Base-by-base conservation (phyloP, 2,888 invertebrate genomes). In the Branchipolynoe longqiensis region DNA sequence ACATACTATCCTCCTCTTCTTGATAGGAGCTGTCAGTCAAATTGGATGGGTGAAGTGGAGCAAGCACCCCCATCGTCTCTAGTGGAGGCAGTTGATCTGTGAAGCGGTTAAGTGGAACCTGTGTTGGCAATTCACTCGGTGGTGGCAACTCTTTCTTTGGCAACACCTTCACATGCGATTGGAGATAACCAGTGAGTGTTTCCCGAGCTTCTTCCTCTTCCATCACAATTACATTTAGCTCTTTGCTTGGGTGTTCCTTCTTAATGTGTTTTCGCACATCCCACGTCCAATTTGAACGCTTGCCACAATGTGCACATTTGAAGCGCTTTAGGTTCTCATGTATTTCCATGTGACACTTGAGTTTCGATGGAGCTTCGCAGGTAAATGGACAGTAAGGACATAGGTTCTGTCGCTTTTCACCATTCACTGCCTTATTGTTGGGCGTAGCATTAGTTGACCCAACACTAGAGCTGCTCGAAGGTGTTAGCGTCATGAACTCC, bases 261-360 rank as follows among this genome's bases (percentile, higher is more conserved):
- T 89, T 87, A 81, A 93, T 92, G 85, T 93, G 93, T 84, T 93
- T 93, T 6, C 91, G 89, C 14, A 93, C 90, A 86, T 93, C 93
- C 92, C 93, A 93, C 82, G 91, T 91, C 93, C 92, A 93, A 88
- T 93, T 93, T 73, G 92, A 91, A 40, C 93, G 86, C 41, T 91
- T 89, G 1, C 93, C 93, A 90, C 93, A 93, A 18, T 90, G 87
- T 4, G 92, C 91, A 87, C 93, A 93, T 89, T 91, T 91, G 86
- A 91, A 93, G 58, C 90, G 89, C 86, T 92, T 92, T 38, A 93
- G 87, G 84, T 93, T 92, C 78, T 90, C 90, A 83, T 93, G 93
- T 2, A 91, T 91, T 25, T 91, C 91, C 83, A 92, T 89, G 88
- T 93, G 93, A 25, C 90, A 88, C 84, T 91, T 91, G 86, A 93